Evolutionary conservation across 2,888 invertebrate genomes (phyloP).

Genomic region (Mellilla xanthometata): DNA sequence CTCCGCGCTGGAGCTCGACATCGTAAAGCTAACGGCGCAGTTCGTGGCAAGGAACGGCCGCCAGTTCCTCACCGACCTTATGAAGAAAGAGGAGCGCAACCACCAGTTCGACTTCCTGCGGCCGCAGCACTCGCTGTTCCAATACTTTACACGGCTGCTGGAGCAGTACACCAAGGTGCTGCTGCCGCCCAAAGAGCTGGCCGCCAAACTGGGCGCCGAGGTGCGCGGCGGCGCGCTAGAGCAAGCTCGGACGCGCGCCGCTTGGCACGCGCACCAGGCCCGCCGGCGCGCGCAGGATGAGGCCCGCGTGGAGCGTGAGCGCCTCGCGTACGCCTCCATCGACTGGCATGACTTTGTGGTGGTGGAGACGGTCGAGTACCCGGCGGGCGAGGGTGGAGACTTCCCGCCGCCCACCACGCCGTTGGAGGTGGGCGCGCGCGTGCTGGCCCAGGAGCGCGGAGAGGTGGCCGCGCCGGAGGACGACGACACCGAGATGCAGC

Average conservation of each 20-base stretch:
- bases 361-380: slow-evolving; percentile 99
- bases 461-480: slow-evolving; percentile 84
- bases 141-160: slow-evolving; percentile 98
- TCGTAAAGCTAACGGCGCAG: slow-evolving; percentile 98
- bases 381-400: slow-evolving; percentile 96
- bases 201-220: slow-evolving; percentile 90
- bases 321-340: slow-evolving; percentile 97
- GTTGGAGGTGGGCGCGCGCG: slow-evolving; percentile 97
- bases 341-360: slow-evolving; percentile 99
- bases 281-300: slow-evolving; percentile 96
- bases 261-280: slow-evolving; percentile 98
- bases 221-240: slow-evolving; percentile 88
- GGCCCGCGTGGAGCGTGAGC: slow-evolving; percentile 96
- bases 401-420: slow-evolving; percentile 99
- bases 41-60: slow-evolving; percentile 99
- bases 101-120: slow-evolving; percentile 99
- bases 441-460: slow-evolving; percentile 91
- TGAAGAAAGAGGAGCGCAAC: slow-evolving; percentile 99
- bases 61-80: slow-evolving; percentile 98
- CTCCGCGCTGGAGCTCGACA: slow-evolving; percentile 98
- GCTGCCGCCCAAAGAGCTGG: slow-evolving; percentile 96
- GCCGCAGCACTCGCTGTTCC: slow-evolving; percentile 98
- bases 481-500: slow-evolving; percentile 93
- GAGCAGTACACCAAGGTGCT: slow-evolving; percentile 99
- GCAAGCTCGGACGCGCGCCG: slow-evolving; percentile 96